Base-by-base conservation (phyloP, 2,797 vertebrate species). In the Anguilla obscura region DNA sequence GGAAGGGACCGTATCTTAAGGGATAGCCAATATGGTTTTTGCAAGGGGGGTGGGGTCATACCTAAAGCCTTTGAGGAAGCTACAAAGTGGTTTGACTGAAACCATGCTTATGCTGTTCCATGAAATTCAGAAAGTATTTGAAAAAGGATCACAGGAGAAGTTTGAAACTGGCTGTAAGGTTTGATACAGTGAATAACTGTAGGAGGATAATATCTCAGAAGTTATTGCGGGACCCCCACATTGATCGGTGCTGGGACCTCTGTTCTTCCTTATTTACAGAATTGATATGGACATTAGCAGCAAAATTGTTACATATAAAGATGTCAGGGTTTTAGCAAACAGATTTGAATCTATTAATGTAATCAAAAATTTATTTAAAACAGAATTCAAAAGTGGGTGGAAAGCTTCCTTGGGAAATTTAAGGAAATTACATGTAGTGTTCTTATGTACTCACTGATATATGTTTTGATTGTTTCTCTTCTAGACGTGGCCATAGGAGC, bases 401-500 rank as follows among this genome's bases (percentile, higher is more conserved):
- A 63, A 63, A 63, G 58, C 24, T 27, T n/a, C 7, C 63, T 21
- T 63, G 16, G n/a, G 60, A 63, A 63, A 69, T 27, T 58, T 16
- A 18, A 58, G 56, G 10, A 8, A 58, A 14, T 58, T 16, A 58
- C 14, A 58, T 18, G 16, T 58, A 58, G 16, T 58, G 16, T 58
- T 58, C 56, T 14, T 18, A 18, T 58, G 12, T 16, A 69, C n/a
- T 27, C 27, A 24, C 8, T 7, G 5, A 69, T 69, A 27, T 27
- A 0, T 14, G 9, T 21, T 87, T 48, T 54, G 76, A 48, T 2
- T 85, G 30, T 84, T 80, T 88, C 74, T 87, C 45, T 71, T 87
- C 33, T 91, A 99, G 99, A 99, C 93, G 96, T 99, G 56, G 99
- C 99, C 84, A 95, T 99, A 89, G 98, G 98, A 24, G 98, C 99